Conservation (phyloP, 2,113 vertebrate genomes). For the Austrofundulus limnaeus region DNA sequence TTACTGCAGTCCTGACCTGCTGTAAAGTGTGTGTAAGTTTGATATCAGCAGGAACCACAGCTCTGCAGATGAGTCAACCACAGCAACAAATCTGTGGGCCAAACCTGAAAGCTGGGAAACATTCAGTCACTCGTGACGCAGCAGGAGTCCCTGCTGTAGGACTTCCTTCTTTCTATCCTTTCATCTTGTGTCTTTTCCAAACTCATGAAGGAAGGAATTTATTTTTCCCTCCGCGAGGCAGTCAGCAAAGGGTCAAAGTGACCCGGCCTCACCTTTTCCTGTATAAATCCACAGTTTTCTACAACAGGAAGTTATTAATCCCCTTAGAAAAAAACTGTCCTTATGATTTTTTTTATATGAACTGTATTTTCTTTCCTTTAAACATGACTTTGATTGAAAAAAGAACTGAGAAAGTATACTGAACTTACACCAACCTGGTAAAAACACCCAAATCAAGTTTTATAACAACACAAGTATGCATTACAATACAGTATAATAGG, state of each 20-base stretch:
- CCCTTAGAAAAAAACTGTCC: not conserved
- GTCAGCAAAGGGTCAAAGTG: constrained; percentile 10
- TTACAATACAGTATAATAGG: not conserved
- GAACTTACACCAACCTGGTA: not conserved
- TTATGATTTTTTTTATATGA: not conserved
- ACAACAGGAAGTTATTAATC: not conserved
- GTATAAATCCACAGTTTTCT: not conserved
- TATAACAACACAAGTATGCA: not conserved
- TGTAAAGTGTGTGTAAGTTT: not conserved
- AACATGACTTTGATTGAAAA: not conserved
- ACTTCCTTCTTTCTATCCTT: constrained; percentile 51
- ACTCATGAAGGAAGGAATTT: constrained; percentile 23
- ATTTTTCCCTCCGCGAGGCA: not conserved
- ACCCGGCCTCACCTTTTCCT: constrained; percentile 16
- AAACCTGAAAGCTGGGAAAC: constrained; percentile 17
- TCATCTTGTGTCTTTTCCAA: constrained; percentile 30
- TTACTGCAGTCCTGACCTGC: constrained; percentile 3
- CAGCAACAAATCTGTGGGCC: constrained; percentile 11
- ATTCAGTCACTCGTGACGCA: constrained; percentile 30
- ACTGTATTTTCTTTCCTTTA: too few relatives aligned
- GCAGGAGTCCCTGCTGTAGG: constrained; percentile 19
- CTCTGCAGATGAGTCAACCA: constrained; percentile 42
- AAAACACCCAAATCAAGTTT: not conserved
- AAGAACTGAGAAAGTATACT: not conserved
- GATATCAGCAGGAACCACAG: not conserved